phyloP scores from a whole-genome alignment of 2,797 vertebrate species.

The Esox masquinongy region DNA sequence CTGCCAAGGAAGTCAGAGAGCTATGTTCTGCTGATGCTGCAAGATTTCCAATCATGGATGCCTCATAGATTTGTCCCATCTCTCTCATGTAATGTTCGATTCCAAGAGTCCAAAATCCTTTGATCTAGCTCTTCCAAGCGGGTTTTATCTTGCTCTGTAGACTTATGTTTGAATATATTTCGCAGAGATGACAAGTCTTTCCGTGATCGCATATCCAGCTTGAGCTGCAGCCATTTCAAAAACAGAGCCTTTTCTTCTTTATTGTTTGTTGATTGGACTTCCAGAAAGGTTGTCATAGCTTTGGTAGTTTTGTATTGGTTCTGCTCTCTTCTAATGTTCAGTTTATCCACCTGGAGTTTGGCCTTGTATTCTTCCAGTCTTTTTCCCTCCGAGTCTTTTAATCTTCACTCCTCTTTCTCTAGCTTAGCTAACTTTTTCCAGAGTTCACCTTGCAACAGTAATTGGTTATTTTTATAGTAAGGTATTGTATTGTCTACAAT shows the following conservation, averaged over 20 bases:
- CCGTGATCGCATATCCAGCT: constrained; percentile 68
- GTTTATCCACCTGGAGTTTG: constrained; percentile 47
- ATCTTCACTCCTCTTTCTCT: constrained; percentile 71
- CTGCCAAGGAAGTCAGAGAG: constrained; percentile 67
- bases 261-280: constrained; percentile 49
- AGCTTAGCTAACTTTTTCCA: constrained; percentile 62
- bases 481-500: constrained; percentile 25
- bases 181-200: constrained; percentile 53
- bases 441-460: constrained; percentile 68
- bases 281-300: constrained; percentile 69
- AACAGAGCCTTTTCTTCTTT: constrained; percentile 65
- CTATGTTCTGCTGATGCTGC: constrained; percentile 34
- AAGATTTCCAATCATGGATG: constrained; percentile 56
- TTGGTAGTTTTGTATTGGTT: constrained; percentile 48
- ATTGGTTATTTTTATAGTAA: constrained; percentile 53
- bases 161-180: constrained; percentile 62
- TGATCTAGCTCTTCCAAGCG: constrained; percentile 52
- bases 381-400: constrained; percentile 44
- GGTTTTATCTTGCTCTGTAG: constrained; percentile 42
- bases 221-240: constrained; percentile 81
- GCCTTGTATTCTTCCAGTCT: constrained; percentile 60
- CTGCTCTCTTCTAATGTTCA: constrained; percentile 58
- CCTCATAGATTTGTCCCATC: constrained; percentile 82
- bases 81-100: constrained; percentile 80
- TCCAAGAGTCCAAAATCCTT: constrained; percentile 70